phyloP scores from a whole-genome alignment of 1,140 invertebrate species.

The Acromyrmex echinatior region DNA sequence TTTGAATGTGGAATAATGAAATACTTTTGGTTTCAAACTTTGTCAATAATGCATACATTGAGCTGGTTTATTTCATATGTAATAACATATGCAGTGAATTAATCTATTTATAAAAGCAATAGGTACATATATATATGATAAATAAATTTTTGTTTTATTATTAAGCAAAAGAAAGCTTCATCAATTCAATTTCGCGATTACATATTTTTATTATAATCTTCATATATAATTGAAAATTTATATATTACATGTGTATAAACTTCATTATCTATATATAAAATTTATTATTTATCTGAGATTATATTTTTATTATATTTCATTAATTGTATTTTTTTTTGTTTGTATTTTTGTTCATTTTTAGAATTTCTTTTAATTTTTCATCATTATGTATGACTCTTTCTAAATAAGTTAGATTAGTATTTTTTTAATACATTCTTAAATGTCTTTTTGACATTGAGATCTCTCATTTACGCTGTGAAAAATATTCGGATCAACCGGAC shows the following conservation, averaged over 20 bases:
- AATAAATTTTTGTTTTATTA: not conserved
- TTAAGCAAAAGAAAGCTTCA: not conserved
- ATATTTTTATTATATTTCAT: not conserved
- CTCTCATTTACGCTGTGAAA: constrained; percentile 80
- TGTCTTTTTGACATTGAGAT: constrained; percentile 72
- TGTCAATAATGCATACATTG: not conserved
- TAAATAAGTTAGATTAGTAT: not conserved
- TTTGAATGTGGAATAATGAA: constrained; percentile 48
- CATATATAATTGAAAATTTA: not conserved
- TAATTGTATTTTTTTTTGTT: not conserved
- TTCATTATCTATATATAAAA: not conserved
- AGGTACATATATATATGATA: not conserved
- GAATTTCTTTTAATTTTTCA: not conserved
- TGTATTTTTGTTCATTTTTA: not conserved
- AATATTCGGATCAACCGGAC: constrained; percentile 83
- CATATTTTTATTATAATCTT: not conserved
- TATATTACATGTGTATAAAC: not conserved
- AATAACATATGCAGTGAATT: not conserved
- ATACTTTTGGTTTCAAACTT: constrained; percentile 39
- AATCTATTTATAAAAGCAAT: not conserved
- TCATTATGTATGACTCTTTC: not conserved
- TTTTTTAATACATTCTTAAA: not conserved
- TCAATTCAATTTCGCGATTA: too few relatives aligned
- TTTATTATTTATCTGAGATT: not conserved
- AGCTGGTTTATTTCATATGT: not conserved